Percentiles rank a stretch among this genome's conserved stretches.
Conservation (phyloP, 2,113 vertebrate species). For the Neodon shergylaensis region DNA sequence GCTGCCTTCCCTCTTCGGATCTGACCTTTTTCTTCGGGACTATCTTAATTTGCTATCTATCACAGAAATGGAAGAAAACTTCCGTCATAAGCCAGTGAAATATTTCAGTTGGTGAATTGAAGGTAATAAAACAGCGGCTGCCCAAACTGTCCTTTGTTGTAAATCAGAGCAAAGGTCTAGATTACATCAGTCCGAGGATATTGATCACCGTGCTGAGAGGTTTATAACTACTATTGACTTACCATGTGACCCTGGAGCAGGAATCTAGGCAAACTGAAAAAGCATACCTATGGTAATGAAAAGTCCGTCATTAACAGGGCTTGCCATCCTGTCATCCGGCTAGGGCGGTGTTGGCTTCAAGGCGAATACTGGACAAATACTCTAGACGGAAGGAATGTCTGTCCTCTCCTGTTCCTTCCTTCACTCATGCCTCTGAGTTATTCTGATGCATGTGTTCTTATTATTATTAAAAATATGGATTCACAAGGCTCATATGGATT, state of each 20-base stretch:
- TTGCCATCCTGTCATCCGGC: constrained; percentile 14
- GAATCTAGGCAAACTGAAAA: constrained; percentile 76
- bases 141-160: constrained; percentile 77
- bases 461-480: constrained; percentile 1
- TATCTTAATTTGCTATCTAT: constrained; percentile 71
- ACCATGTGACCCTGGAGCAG: constrained; percentile 73
- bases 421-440: background rate
- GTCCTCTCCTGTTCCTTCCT: constrained; percentile 6
- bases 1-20: constrained; percentile 11
- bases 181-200: constrained; percentile 80
- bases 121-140: constrained; percentile 77
- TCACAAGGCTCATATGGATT: background rate
- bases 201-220: constrained; percentile 79
- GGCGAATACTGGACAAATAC: constrained; percentile 59
- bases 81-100: constrained; percentile 74
- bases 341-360: background rate
- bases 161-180: constrained; percentile 76
- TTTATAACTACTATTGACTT: constrained; percentile 82
- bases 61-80: constrained; percentile 65
- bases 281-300: constrained; percentile 70
- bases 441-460: background rate
- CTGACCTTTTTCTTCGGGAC: constrained; percentile 60
- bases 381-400: background rate
- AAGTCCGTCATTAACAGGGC: constrained; percentile 65
- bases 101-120: constrained; percentile 78